These are phyloP conservation scores for Ibidorhyncha struthersii DNA, from an alignment of 2,113 vertebrate genomes.

Conservation along the genomic window DNA sequence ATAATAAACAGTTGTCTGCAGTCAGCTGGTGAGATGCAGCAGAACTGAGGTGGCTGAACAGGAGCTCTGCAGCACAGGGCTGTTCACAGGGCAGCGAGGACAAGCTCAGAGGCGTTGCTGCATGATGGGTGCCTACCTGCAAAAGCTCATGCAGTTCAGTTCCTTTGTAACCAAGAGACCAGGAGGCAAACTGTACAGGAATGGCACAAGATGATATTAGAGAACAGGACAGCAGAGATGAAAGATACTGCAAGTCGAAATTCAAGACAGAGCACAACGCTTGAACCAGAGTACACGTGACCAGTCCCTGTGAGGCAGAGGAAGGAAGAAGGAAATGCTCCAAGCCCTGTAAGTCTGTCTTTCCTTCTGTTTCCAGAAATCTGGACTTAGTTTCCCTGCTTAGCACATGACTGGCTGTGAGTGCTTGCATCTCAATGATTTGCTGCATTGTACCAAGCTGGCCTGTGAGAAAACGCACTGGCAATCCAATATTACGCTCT, in stretches of 20 bases:
- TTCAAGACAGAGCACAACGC: background rate
- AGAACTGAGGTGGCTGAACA: background rate
- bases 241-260: background rate
- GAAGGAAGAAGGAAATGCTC: background rate
- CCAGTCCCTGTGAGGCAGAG: background rate
- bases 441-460: background rate
- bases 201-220: background rate
- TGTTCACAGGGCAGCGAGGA: background rate
- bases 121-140: background rate
- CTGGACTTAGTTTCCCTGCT: background rate
- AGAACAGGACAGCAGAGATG: background rate
- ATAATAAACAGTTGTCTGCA: background rate
- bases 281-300: rapidly evolving
- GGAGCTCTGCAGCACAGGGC: background rate
- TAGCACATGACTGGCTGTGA: background rate
- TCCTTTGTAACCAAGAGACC: background rate
- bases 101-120: background rate
- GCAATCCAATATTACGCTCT: background rate
- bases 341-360: background rate
- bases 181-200: background rate
- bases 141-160: background rate
- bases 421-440: background rate
- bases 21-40: background rate
- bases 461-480: background rate
- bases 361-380: slow-evolving; percentile 4